Conservation (phyloP, 2,797 vertebrate species). For the Champsocephalus esox region DNA sequence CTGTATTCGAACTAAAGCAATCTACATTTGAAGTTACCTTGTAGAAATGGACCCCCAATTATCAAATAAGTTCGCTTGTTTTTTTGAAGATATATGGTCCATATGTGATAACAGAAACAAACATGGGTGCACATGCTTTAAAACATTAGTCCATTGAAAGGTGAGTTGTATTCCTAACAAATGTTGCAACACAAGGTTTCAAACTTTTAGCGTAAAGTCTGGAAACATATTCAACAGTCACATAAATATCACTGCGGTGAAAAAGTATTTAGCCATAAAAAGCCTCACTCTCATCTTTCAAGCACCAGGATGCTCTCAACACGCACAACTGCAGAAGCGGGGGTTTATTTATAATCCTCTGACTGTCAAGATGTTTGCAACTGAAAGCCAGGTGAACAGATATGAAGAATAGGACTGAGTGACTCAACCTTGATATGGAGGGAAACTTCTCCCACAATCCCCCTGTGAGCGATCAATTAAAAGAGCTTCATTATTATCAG, state of each 20-base stretch:
- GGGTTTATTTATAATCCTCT: constrained; percentile 36
- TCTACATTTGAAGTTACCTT: neutral
- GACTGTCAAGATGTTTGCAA: constrained; percentile 16
- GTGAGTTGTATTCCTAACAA: neutral
- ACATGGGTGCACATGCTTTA: neutral
- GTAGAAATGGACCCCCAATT: neutral
- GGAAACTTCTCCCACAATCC: neutral
- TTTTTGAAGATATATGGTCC: neutral
- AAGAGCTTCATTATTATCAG: constrained; percentile 28
- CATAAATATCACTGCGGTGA: constrained; percentile 9
- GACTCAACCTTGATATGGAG: constrained; percentile 19
- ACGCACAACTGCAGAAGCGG: constrained; percentile 12
- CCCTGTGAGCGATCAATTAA: constrained; percentile 18
- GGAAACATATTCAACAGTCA: constrained; percentile 5
- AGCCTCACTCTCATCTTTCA: constrained; percentile 17
- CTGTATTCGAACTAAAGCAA: neutral
- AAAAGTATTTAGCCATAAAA: constrained; percentile 21
- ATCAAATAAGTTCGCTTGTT: neutral
- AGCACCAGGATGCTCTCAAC: constrained; percentile 3
- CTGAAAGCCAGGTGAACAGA: constrained; percentile 26
- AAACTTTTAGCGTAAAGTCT: neutral
- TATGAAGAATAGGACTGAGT: constrained; percentile 7
- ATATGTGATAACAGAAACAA: neutral
- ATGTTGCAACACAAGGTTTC: neutral
- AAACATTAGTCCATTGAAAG: neutral